Base-by-base conservation (phyloP, 2,888 invertebrate genomes). In the Diloba caeruleocephala region DNA sequence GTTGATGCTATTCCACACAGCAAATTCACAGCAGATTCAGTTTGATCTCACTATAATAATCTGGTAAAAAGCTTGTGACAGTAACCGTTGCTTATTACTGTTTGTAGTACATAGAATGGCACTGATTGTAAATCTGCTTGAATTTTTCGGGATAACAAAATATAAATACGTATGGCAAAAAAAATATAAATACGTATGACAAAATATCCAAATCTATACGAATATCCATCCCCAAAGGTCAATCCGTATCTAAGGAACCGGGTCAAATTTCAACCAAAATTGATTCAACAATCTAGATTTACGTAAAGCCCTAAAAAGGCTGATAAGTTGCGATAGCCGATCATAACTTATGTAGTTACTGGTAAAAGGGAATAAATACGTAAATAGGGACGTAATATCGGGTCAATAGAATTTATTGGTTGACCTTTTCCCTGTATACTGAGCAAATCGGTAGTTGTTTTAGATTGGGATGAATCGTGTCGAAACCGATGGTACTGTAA, bases 371-470 rank as follows among this genome's bases (percentile, higher is more conserved):
- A 36, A 67, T 61, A 41, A 51, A 52, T 52, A 8, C 44, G 53
- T 49, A 66, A 64, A 64, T 34, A 61, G 31, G 32, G 31, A 29
- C 31, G 33, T 41, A 37, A 54, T 50, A 53, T 53, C 38, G 32
- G 44, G 29, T 25, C 48, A 38, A 38, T 32, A 39, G 13, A 66
- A 74, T 74, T 74, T 70, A 75, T 74, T 23, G 29, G 49, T 57
- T 53, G 74, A 74, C 77, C 77, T 81, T 75, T 77, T 71, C 48
- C 49, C 48, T 19, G 38, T 60, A 45, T 59, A 7, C 3, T 21
- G 69, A 42, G 52, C 12, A 46, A 60, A 46, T 60, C 46, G 43
- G 44, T 55, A 55, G 39, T 45, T 46, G 53, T 33, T 46, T 45
- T 41, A 31, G 43, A 43, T 44, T 42, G 41, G 34, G 17, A 37